Evolutionary conservation across 1,140 invertebrate genomes (phyloP).

Genomic region (Ceratina australensis): DNA sequence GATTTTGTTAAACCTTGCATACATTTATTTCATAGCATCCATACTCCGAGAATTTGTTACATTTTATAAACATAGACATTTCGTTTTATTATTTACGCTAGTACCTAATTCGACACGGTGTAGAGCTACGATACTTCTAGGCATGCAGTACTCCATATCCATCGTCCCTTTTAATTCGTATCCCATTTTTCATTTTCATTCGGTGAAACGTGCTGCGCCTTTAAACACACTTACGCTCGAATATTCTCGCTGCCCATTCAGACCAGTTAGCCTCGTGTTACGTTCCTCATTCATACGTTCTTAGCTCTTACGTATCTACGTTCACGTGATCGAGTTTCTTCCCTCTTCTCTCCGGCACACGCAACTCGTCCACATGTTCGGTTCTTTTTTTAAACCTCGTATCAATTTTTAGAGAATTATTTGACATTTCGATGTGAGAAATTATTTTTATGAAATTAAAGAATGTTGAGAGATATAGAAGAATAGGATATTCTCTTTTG

Average conservation of each 20-base stretch:
- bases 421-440: not conserved
- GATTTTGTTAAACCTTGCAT: slow-evolving; percentile 46
- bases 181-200: slow-evolving; percentile 23
- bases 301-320: slow-evolving; percentile 7
- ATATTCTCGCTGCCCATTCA: slow-evolving; percentile 28
- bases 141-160: slow-evolving; percentile 54
- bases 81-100: slow-evolving; percentile 50
- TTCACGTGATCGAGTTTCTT: not conserved
- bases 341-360: not conserved
- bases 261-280: slow-evolving; percentile 2
- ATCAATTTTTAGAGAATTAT: not conserved
- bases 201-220: slow-evolving; percentile 50
- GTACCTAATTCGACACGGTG: slow-evolving; percentile 48
- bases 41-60: slow-evolving; percentile 60
- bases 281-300: slow-evolving; percentile 35
- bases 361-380: not conserved
- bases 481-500: no score
- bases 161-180: no score
- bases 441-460: no score
- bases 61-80: slow-evolving; percentile 66
- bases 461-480: no score
- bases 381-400: not conserved
- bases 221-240: slow-evolving; percentile 49
- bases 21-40: slow-evolving; percentile 56
- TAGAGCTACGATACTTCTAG: slow-evolving; percentile 53